These are phyloP conservation scores for Pecten maximus DNA, from an alignment of 2,888 invertebrate genomes.

Conservation along the genomic window DNA sequence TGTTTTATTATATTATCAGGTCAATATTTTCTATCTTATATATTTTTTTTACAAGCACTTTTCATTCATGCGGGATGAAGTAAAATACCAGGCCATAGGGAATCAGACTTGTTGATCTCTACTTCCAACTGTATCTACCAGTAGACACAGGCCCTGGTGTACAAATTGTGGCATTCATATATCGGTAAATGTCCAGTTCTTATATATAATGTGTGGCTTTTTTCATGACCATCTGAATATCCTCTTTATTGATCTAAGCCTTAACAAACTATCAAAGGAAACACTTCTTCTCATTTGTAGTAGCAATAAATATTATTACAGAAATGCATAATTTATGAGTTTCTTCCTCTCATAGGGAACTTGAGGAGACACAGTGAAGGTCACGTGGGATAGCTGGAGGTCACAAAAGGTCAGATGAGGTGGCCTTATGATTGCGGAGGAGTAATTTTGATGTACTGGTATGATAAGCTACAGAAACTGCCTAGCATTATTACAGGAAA, in stretches of 20 bases:
- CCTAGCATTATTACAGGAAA: too few species aligned
- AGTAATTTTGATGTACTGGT: background rate
- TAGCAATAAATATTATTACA: slow-evolving; percentile 22
- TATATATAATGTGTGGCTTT: background rate
- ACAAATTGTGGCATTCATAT: background rate
- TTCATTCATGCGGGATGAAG: too few species aligned
- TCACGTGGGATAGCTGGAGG: background rate
- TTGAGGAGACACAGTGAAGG: background rate
- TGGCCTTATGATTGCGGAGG: background rate
- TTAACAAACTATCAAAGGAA: slow-evolving; percentile 10
- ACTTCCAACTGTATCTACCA: too few species aligned
- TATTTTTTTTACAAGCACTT: too few species aligned
- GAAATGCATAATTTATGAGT: background rate
- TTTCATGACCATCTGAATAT: background rate
- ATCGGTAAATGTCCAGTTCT: background rate
- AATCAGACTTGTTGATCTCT: too few species aligned
- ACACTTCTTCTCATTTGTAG: background rate
- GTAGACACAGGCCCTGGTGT: too few species aligned
- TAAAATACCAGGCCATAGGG: too few species aligned
- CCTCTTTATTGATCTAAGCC: background rate
- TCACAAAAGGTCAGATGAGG: background rate
- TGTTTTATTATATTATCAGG: too few species aligned
- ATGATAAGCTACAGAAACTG: background rate
- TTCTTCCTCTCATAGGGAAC: background rate
- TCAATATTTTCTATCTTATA: too few species aligned